phyloP scores from a whole-genome alignment of 1,140 invertebrate species.

The Theocolax elegans region DNA sequence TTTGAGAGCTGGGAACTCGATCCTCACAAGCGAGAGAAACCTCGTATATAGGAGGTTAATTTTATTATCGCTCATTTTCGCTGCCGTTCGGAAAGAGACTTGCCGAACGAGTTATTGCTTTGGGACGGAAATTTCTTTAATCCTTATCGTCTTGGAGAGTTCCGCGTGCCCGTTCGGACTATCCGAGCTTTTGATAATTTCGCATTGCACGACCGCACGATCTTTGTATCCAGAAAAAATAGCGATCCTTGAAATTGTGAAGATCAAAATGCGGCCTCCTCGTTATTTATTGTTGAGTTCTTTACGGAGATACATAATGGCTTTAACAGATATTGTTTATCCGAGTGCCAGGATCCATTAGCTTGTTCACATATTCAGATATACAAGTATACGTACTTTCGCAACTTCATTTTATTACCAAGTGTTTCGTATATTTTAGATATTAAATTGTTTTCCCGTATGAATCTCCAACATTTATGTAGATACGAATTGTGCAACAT shows the following conservation, averaged over 20 bases:
- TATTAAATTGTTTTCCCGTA: too few relatives aligned
- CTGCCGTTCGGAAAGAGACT: constrained; percentile 2
- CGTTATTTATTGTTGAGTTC: not conserved
- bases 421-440: too few relatives aligned
- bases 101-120: constrained; percentile 28
- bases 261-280: not conserved
- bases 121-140: constrained; percentile 22
- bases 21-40: not conserved
- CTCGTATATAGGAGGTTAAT: constrained; percentile 14
- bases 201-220: not conserved
- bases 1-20: not conserved
- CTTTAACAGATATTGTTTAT: constrained; percentile 38
- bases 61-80: constrained; percentile 38
- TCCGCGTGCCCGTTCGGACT: not conserved
- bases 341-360: constrained; percentile 5
- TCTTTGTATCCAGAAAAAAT: not conserved
- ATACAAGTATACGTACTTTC: too few relatives aligned
- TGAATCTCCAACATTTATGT: too few relatives aligned
- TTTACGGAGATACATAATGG: constrained; percentile 12
- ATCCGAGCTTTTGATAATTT: constrained; percentile 20
- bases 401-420: too few relatives aligned
- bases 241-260: too few relatives aligned
- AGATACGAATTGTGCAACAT: too few relatives aligned
- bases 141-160: constrained; percentile 10
- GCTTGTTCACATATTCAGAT: constrained; percentile 16